These are phyloP conservation scores for Lacanobia oleracea DNA, from an alignment of 2,888 invertebrate species.

Conservation along the genomic window DNA sequence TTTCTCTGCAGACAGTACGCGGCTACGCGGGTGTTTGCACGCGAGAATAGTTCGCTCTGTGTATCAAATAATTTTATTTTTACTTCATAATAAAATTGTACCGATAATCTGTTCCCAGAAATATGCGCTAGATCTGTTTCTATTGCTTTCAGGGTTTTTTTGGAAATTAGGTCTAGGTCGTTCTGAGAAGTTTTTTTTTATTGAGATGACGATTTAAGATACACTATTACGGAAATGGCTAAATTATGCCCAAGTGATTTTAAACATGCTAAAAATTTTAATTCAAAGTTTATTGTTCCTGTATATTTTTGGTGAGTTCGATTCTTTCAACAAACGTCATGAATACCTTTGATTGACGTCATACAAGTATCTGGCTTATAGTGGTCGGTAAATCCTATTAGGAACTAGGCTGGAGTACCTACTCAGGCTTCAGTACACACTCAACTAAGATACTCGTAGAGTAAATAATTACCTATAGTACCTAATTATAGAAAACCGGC, in stretches of 20 bases:
- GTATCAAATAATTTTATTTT: conserved; percentile 47
- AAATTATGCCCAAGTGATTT: background rate
- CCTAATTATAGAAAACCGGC: no score
- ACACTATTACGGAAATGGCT: background rate
- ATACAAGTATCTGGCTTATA: background rate
- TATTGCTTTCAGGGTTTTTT: background rate
- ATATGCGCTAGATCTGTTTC: background rate
- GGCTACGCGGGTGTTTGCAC: conserved; percentile 38
- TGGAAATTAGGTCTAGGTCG: background rate
- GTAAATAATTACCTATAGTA: no score
- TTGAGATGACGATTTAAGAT: background rate
- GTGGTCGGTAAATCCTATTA: conserved; percentile 8
- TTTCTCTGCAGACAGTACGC: conserved; percentile 44
- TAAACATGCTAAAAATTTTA: no score
- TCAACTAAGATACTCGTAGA: no score
- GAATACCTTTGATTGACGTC: no score
- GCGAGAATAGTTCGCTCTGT: conserved; percentile 49
- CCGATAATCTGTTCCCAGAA: conserved; percentile 14
- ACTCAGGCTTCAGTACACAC: conserved; percentile 2
- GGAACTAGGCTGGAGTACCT: background rate
- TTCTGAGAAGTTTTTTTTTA: conserved; percentile 1
- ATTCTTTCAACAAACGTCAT: background rate
- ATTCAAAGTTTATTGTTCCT: no score
- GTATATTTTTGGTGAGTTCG: background rate
- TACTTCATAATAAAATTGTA: conserved; percentile 33